Percentiles rank a stretch among this genome's conserved stretches.
Evolutionary conservation across 1,140 invertebrate genomes (phyloP).

Genomic region (Hirudo medicinalis): DNA sequence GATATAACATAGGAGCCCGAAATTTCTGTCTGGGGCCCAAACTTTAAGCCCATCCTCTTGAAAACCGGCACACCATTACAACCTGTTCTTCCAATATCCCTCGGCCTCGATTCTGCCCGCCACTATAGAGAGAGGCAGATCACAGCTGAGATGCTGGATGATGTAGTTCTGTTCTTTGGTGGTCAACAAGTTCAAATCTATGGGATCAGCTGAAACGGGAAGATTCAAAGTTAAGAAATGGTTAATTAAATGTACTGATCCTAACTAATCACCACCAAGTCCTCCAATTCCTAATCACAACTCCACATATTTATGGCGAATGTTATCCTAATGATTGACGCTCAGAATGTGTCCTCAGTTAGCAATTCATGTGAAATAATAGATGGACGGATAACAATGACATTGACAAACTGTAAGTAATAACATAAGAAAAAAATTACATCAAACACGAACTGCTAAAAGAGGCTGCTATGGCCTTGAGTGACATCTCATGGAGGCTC

Average conservation of each 20-base stretch:
- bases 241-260: background rate
- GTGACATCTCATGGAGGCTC: background rate
- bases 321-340: no score
- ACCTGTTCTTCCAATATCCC: constrained; percentile 5
- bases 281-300: background rate
- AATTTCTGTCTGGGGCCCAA: no score
- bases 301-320: no score
- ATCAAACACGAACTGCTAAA: background rate
- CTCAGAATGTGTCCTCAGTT: no score
- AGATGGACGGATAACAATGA: background rate
- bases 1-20: no score
- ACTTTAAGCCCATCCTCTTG: no score
- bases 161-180: background rate
- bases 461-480: background rate
- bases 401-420: background rate
- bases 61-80: background rate
- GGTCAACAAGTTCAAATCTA: background rate
- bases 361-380: no score
- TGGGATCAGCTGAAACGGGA: background rate
- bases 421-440: background rate
- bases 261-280: background rate
- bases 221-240: background rate
- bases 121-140: constrained; percentile 1
- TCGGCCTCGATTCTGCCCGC: background rate
- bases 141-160: background rate